Conservation (phyloP, 2,113 vertebrate genomes). For the Chrysochloris asiatica region DNA sequence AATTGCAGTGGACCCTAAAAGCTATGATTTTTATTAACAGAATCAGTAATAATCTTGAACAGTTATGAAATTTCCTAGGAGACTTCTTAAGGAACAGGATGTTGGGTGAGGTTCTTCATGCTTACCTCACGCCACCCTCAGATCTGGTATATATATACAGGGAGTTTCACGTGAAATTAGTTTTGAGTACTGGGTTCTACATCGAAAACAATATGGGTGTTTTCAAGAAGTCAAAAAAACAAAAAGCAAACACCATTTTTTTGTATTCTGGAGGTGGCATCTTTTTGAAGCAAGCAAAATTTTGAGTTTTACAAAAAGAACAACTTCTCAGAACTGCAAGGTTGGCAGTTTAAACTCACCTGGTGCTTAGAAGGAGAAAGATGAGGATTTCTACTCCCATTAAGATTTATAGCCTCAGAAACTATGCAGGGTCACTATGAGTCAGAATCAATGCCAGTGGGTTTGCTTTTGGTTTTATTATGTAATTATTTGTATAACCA, state of each 20-base stretch:
- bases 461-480: too few species aligned
- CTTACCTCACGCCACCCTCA: not conserved
- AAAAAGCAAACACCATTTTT: too few species aligned
- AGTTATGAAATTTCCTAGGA: not conserved
- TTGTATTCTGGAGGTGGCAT: not conserved
- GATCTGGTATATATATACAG: not conserved
- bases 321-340: too few species aligned
- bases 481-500: too few species aligned
- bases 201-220: slow-evolving; percentile 1
- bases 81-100: not conserved
- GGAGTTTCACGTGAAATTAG: not conserved
- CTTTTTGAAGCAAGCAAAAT: too few species aligned
- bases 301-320: too few species aligned
- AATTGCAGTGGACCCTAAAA: not conserved
- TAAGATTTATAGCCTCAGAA: too few species aligned
- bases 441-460: too few species aligned
- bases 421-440: too few species aligned
- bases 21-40: not conserved
- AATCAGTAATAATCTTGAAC: not conserved
- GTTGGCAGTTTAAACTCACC: too few species aligned
- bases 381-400: too few species aligned
- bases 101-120: not conserved
- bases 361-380: too few species aligned
- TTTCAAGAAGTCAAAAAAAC: not conserved
- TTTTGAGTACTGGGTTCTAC: not conserved